phyloP scores from a whole-genome alignment of 2,888 invertebrate genomes.

The Idaea biselata region DNA sequence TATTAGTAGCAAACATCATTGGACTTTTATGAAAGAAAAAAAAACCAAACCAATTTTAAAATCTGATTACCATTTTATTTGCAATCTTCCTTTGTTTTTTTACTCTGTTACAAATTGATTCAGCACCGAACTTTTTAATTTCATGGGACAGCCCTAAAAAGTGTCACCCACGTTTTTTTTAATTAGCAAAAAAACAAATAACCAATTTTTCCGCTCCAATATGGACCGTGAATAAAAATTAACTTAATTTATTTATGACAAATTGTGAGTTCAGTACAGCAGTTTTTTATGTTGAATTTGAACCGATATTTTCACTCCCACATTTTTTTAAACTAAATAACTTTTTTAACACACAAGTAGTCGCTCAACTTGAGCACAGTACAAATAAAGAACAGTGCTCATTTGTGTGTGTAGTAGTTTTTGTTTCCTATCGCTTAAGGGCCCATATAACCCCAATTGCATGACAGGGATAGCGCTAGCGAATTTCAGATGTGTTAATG shows the following conservation, averaged over 20 bases:
- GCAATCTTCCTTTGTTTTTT: constrained; percentile 15
- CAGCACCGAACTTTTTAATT: constrained; percentile 35
- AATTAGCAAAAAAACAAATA: constrained; percentile 46
- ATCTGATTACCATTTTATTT: constrained; percentile 10
- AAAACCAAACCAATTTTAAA: constrained; percentile 10
- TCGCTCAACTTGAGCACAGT: too few species aligned
- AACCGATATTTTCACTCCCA: not conserved
- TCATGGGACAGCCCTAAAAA: constrained; percentile 65
- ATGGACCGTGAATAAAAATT: constrained; percentile 51
- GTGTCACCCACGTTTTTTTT: constrained; percentile 66
- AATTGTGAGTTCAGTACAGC: not conserved
- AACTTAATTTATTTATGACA: constrained; percentile 26
- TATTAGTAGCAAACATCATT: too few species aligned
- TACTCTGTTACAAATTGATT: constrained; percentile 47
- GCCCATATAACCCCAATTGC: too few species aligned
- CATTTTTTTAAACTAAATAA: not conserved
- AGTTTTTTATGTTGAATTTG: not conserved
- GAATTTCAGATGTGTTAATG: too few species aligned
- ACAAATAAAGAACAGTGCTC: too few species aligned
- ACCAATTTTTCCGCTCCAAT: constrained; percentile 56
- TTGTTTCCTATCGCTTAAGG: too few species aligned
- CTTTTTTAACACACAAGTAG: not conserved
- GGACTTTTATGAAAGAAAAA: not conserved
- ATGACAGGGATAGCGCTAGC: too few species aligned
- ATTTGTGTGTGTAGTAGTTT: too few species aligned